Base-by-base conservation (phyloP, 2,113 vertebrate species). In the Osmerus mordax region DNA sequence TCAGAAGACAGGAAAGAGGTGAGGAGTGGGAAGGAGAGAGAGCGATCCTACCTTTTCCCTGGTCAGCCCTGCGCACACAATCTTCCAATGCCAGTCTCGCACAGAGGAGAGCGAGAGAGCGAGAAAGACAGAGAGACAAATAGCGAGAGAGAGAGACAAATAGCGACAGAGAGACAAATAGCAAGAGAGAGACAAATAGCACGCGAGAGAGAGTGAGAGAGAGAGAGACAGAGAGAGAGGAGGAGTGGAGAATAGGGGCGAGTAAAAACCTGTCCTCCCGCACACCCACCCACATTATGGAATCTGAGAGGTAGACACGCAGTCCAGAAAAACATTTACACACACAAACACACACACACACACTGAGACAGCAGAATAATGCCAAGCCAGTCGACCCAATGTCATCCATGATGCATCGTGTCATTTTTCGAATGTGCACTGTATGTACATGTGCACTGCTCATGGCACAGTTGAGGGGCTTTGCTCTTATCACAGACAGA, bases 221-320 rank as follows among this genome's bases (percentile, higher is more conserved):
- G 47, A 70, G 64, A 82, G 81, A 78, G 86, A 80, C 75, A 81
- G 29, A n/a, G 52, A 4, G 18, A 16, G 59, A 73, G 41, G 59
- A 41, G 69, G 67, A 83, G 80, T 74, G 87, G 82, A 77, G 83
- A 69, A 7, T 36, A 28, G 69, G 80, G 61, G 60, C 88, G 65
- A 83, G 89, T 60, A 78, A 65, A 47, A 71, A 90, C 90, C 81
- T 89, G 91, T 62, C 71, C 52, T 47, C 16, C 66, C 71, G 71
- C 64, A 72, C 64, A 3, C 70, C 69, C 71, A n/a, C 75, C 58
- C 60, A 69, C 79, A 79, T 70, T 72, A 41, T 11, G 65, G 36
- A 71, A 23, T 61, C 60, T 1, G 25, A 69, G 55, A 19, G 16
- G 64, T 52, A 58, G n/a, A 67, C 19, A 29, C 36, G 67, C 29